Base-by-base conservation (phyloP, 2,797 vertebrate genomes). In the Garrulus glandarius region DNA sequence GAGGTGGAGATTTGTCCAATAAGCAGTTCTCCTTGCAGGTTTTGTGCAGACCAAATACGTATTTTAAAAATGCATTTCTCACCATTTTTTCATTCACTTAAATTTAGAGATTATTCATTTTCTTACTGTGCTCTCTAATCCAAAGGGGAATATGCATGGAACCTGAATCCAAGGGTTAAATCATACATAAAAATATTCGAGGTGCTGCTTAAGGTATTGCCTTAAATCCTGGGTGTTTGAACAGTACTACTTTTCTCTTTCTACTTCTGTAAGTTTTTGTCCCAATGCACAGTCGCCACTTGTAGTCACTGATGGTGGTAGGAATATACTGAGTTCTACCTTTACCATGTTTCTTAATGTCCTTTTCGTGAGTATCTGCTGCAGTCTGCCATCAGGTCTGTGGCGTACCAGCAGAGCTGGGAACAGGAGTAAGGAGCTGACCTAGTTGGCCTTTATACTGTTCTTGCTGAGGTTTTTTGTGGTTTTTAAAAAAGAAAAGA, bases 91-190 rank as follows among this genome's bases (percentile, higher is more conserved):
- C 36, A 21, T 61, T 67, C 1, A 3, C 19, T 49, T 47, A 43
- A 17, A 67, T 53, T 96, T 87, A 85, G 61, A 87, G 75, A 77
- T 83, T 46, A 34, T 27, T 93, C 49, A 4, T 92, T 80, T 93
- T 34, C 59, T 90, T 44, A 52, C 24, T 50, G 47, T 44, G 50
- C 49, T 90, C 13, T 83, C 17, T 77, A 90, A 75, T 94, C 68
- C 77, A 67, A 85, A 92, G 87, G 37, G 75, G 70, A 72, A 29
- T 94, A 88, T 94, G 6, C 56, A 20, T 55, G 15, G 57, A 36
- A 37, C 15, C 4, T 4, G 2, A 15, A 11, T 65, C 23, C 65
- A 52, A 60, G 30, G 6, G 9, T 70, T 56, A 37, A 79, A 50
- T 37, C 1, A 1, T 10, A 27, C 8, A 10, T 61, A 5, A 37